Base-by-base conservation (phyloP, 2,888 invertebrate genomes). In the Drosophila quinaria region DNA sequence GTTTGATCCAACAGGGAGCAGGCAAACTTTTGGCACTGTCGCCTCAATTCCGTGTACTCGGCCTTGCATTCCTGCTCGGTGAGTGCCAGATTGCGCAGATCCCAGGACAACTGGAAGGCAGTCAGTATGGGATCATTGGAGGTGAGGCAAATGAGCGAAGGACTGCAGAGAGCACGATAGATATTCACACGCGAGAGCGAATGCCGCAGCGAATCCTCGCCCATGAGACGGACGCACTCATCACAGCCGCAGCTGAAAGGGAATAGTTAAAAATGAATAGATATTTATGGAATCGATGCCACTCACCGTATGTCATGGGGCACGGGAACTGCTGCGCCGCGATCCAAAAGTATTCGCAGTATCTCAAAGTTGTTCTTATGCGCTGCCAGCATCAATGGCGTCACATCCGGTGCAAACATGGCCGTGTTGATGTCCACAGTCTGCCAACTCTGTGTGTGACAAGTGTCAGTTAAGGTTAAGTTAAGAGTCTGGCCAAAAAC, bases 341-440 rank as follows among this genome's bases (percentile, higher is more conserved):
- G 94, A 92, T 98, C 98, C 64, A 99, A 93, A 19, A 99, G 94
- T 61, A 99, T 95, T 93, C 98, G 98, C 80, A 99, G 94, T 87
- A 98, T 98, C 93, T 98, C 98, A 91, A 98, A 98, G 93, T 98
- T 98, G 92, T 98, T 98, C 90, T 96, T 95, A 91, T 98, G 98
- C 29, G 98, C 98, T 0, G 98, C 98, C 80, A 98, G 93, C 90
- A 98, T 97, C 68, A 99, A 93, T 0, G 98, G 98, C 0, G 98
- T 98, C 81, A 98, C 96, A 92, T 99, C 98, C 0, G 97, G 96
- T 0, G 98, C 97, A 93, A 98, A 98, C 92, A 96, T 96, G 1
- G 97, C 96, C 6, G 95, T 96, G 79, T 96, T 96, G 17, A 95
- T 94, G 90, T 97, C 96, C 44, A 97, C 96, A 91, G 95, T 96